Percentiles rank a stretch among this genome's conserved stretches.
Conservation (phyloP, 2,888 invertebrate genomes). For the Sarcophaga subvicina region DNA sequence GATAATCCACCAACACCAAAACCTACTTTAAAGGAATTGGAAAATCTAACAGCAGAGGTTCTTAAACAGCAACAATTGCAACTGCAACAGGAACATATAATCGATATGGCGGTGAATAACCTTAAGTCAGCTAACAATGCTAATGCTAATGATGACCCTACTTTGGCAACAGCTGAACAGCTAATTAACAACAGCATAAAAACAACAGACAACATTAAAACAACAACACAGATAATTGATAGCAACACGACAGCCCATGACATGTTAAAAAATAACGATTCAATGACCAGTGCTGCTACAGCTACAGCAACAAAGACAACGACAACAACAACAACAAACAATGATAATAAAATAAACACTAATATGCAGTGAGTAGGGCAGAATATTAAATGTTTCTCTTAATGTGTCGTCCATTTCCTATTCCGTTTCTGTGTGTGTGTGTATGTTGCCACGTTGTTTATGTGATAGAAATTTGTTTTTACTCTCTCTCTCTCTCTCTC, state of each 20-base stretch:
- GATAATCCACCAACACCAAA: conserved; percentile 79
- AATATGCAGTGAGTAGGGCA: conserved; percentile 64
- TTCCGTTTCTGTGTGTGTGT: conserved; percentile 44
- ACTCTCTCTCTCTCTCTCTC: neutral
- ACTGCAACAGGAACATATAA: conserved; percentile 2
- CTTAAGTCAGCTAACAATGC: neutral
- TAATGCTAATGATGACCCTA: neutral
- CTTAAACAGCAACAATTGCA: conserved; percentile 35
- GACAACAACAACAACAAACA: conserved; percentile 6
- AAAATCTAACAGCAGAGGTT: conserved; percentile 70
- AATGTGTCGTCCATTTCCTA: conserved; percentile 27
- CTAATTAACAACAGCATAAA: neutral
- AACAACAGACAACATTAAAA: conserved; percentile 36
- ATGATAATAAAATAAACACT: conserved; percentile 31
- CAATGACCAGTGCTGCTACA: neutral
- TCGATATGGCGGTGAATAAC: conserved; percentile 54
- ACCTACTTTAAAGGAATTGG: conserved; percentile 78
- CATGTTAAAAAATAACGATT: conserved; percentile 70
- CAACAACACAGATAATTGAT: conserved; percentile 30
- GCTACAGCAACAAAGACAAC: conserved; percentile 7
- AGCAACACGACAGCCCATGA: conserved; percentile 67
- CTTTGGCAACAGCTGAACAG: neutral
- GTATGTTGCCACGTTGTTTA: neutral
- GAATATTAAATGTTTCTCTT: conserved; percentile 26
- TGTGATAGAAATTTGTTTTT: neutral